Evolutionary conservation across 2,888 invertebrate genomes (phyloP).

Genomic region (Campaea margaritaria): DNA sequence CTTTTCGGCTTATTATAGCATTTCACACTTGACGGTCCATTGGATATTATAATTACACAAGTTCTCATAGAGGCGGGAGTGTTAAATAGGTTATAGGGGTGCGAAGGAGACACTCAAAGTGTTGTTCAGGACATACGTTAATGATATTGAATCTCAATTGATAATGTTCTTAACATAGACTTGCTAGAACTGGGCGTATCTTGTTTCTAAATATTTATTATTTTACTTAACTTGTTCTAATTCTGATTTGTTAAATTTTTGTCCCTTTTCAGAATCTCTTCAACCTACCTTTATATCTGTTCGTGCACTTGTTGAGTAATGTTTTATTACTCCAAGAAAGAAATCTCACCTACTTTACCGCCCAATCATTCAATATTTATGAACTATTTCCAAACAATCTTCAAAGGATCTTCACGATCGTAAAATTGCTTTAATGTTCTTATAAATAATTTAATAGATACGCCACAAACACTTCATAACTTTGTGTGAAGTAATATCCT

Average conservation of each 20-base stretch:
- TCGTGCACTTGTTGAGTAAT: background rate
- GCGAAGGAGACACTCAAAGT: constrained; percentile 25
- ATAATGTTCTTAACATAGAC: too few relatives aligned
- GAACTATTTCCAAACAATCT: constrained; percentile 11
- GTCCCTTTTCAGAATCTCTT: too few relatives aligned
- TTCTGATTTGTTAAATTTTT: too few relatives aligned
- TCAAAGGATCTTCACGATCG: constrained; percentile 8
- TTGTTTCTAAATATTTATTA: too few relatives aligned
- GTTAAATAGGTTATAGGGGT: constrained; percentile 53
- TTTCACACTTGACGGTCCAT: constrained; percentile 68
- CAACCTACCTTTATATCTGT: background rate
- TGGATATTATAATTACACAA: constrained; percentile 68
- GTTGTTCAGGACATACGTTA: background rate
- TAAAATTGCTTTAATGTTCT: constrained; percentile 2
- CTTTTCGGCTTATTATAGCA: constrained; percentile 69
- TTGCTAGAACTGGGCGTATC: too few relatives aligned
- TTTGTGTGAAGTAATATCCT: too few relatives aligned
- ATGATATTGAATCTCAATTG: too few relatives aligned
- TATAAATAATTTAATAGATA: background rate
- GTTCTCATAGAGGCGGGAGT: constrained; percentile 69
- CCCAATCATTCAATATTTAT: constrained; percentile 1
- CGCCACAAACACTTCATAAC: background rate
- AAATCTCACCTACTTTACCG: constrained; percentile 29
- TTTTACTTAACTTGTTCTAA: too few relatives aligned
- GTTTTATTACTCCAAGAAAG: constrained; percentile 1